phyloP scores from a whole-genome alignment of 2,113 vertebrate species.

The Todiramphus chloris region DNA sequence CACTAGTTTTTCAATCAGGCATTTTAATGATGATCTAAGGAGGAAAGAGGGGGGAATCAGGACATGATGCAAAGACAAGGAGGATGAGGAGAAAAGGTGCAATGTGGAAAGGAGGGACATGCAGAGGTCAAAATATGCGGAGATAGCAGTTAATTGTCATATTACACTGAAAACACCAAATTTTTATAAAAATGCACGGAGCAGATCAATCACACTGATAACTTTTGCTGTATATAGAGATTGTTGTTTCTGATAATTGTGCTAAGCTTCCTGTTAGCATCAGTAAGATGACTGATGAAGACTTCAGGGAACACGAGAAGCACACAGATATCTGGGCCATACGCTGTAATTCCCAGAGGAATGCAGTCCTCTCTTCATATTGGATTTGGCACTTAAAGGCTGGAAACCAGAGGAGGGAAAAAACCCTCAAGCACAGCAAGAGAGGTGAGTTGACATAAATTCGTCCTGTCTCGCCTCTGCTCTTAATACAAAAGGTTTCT shows the following conservation, averaged over 20 bases:
- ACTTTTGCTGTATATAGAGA: background rate
- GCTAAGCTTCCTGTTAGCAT: background rate
- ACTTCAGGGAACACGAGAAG: background rate
- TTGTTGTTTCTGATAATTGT: background rate
- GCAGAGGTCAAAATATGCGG: background rate
- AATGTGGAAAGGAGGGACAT: background rate
- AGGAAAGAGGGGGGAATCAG: background rate
- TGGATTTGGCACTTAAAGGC: background rate
- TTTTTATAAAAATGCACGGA: background rate
- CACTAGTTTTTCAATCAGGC: background rate
- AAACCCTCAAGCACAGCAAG: background rate
- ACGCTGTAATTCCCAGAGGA: background rate
- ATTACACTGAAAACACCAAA: background rate
- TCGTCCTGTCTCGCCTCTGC: background rate
- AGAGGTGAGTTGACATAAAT: background rate
- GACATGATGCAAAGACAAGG: background rate
- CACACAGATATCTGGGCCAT: background rate
- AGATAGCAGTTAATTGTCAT: background rate
- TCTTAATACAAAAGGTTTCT: background rate
- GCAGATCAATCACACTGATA: background rate
- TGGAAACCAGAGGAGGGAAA: background rate
- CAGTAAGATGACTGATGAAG: background rate
- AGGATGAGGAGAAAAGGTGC: background rate
- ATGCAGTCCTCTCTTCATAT: background rate
- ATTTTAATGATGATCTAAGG: background rate